A percentile compares a stretch with the other conserved stretches of the same genome.
phyloP scores from a whole-genome alignment of 2,888 invertebrate genomes.

The Himalopsyche anomala region DNA sequence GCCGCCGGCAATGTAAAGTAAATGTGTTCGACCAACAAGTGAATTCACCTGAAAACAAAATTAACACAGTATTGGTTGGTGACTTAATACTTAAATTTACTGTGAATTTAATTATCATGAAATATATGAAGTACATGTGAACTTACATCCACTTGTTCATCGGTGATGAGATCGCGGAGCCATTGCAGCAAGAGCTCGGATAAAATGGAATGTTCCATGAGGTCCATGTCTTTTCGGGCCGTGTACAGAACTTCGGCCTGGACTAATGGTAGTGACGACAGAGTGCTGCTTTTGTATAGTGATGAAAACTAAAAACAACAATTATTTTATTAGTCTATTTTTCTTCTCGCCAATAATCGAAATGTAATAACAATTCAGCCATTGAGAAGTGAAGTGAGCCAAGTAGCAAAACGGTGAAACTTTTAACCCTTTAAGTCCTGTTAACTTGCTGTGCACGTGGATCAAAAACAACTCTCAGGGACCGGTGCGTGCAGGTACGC shows the following conservation, averaged over 20 bases:
- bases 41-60: conserved; percentile 69
- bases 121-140: no score
- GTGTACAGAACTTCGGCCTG: conserved; percentile 86
- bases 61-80: no score
- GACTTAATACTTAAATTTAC: no score
- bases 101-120: background rate
- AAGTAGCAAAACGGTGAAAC: no score
- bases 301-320: conserved; percentile 77
- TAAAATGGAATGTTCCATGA: conserved; percentile 77
- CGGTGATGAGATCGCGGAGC: conserved; percentile 74
- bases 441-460: no score
- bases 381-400: no score
- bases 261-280: conserved; percentile 81
- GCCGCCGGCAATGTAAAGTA: conserved; percentile 85
- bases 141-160: conserved; percentile 65
- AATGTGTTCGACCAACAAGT: conserved; percentile 82
- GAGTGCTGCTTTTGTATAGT: conserved; percentile 80
- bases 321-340: no score
- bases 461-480: no score
- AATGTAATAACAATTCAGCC: no score
- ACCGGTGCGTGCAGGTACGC: no score
- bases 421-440: no score
- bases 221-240: conserved; percentile 81
- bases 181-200: conserved; percentile 81
- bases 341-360: no score